A percentile compares a stretch with the other conserved stretches of the same genome.
These are phyloP conservation scores for Erpetoichthys calabaricus DNA, from an alignment of 2,797 vertebrate genomes.

Conservation along the genomic window DNA sequence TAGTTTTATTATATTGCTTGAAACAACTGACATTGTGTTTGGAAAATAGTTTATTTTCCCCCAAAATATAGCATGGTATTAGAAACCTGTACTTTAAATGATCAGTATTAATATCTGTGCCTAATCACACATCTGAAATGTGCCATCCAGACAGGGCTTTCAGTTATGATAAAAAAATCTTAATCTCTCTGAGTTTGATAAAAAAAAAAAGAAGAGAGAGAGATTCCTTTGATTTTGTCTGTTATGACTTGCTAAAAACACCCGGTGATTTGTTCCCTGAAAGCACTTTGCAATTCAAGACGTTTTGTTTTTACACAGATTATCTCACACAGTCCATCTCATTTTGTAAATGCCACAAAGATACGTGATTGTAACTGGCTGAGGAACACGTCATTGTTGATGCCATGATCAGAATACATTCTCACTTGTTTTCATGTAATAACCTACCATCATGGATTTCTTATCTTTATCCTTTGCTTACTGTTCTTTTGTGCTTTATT, in stretches of 20 bases:
- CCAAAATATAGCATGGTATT: too few relatives aligned
- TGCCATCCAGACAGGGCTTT: conserved; percentile 46
- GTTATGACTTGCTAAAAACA: conserved; percentile 49
- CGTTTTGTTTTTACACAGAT: background rate
- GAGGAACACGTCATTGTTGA: too few relatives aligned
- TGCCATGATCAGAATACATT: too few relatives aligned
- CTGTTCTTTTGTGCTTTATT: too few relatives aligned
- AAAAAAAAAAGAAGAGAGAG: conserved; percentile 17
- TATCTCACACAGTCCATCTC: conserved; percentile 7
- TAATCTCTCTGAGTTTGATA: conserved; percentile 27
- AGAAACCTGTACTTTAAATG: conserved; percentile 22
- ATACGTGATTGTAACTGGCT: conserved; percentile 14
- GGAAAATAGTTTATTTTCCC: too few relatives aligned
- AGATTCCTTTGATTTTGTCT: conserved; percentile 30
- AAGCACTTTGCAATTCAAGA: conserved; percentile 21
- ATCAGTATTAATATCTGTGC: conserved; percentile 36
- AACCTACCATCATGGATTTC: too few relatives aligned
- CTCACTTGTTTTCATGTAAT: too few relatives aligned
- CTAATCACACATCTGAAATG: conserved; percentile 18
- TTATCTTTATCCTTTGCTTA: too few relatives aligned
- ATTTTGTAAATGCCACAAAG: conserved; percentile 21
- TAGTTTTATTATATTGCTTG: too few relatives aligned
- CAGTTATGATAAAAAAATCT: conserved; percentile 22
- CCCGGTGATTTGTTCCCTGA: conserved; percentile 21
- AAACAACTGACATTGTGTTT: too few relatives aligned